Conservation (phyloP, 2,797 vertebrate species). For the Eulemur albifrons region DNA sequence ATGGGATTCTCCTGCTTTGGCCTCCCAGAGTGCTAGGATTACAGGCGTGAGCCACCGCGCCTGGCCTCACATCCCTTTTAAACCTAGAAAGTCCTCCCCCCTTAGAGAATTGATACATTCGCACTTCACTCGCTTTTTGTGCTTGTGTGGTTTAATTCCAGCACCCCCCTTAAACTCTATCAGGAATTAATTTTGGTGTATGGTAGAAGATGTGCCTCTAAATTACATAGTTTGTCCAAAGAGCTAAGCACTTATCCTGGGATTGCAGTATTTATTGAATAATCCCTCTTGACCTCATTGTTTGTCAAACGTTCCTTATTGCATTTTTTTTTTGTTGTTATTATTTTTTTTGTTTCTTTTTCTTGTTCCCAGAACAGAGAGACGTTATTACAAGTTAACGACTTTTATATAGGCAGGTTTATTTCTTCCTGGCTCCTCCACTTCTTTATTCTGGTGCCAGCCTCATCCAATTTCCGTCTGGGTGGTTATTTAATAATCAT, state of each 20-base stretch:
- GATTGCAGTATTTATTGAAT: not conserved
- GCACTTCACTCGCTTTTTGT: not conserved
- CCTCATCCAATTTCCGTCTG: not conserved
- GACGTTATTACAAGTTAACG: not conserved
- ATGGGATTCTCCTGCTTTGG: too few species aligned
- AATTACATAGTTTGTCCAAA: not conserved
- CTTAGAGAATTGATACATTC: not conserved
- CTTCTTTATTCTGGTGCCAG: not conserved
- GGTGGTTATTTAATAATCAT: not conserved
- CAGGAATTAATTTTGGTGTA: not conserved
- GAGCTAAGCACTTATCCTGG: not conserved
- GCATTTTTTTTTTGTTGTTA: not conserved
- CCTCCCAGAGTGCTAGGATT: too few species aligned
- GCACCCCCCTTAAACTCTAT: not conserved
- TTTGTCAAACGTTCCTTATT: not conserved
- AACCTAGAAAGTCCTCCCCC: not conserved
- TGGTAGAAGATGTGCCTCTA: not conserved
- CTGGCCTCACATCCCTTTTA: not conserved
- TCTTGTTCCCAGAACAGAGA: not conserved
- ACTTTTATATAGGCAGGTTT: not conserved
- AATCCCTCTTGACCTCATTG: not conserved
- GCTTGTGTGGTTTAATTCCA: not conserved
- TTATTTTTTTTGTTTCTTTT: not conserved
- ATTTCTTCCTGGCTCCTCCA: not conserved
- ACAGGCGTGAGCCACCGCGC: too few species aligned